Conservation (phyloP, 1,140 invertebrate species). For the Euwallacea fornicatus region DNA sequence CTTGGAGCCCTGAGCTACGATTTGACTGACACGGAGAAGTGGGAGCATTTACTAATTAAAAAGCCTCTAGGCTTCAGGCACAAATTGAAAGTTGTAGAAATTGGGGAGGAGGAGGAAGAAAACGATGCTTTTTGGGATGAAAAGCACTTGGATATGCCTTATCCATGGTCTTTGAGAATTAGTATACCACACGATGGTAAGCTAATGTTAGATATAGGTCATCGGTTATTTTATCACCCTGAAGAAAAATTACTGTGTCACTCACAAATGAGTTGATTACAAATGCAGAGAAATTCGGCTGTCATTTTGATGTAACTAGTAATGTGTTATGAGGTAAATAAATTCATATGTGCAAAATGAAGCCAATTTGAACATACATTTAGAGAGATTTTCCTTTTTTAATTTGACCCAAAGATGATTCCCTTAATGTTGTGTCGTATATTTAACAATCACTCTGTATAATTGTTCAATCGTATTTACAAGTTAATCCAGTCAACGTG, state of each 20-base stretch:
- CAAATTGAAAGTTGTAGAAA: constrained; percentile 48
- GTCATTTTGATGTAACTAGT: too few species aligned
- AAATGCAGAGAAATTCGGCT: background rate
- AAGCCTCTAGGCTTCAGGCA: constrained; percentile 60
- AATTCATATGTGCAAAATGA: too few species aligned
- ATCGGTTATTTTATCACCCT: background rate
- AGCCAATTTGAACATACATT: too few species aligned
- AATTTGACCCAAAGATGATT: too few species aligned
- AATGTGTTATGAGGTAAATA: too few species aligned
- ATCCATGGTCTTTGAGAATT: constrained; percentile 75
- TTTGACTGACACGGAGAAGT: constrained; percentile 60
- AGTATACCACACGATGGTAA: constrained; percentile 67
- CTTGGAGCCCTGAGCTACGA: constrained; percentile 59
- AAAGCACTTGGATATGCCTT: constrained; percentile 79
- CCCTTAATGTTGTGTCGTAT: too few species aligned
- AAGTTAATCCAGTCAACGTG: too few species aligned
- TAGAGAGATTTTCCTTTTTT: background rate
- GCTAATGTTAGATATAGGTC: background rate
- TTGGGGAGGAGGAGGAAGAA: constrained; percentile 58
- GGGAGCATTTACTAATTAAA: constrained; percentile 71
- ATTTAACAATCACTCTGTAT: too few species aligned
- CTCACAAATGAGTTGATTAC: background rate
- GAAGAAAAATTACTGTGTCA: background rate
- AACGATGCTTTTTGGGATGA: constrained; percentile 57
- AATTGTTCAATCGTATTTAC: too few species aligned